Base-by-base conservation (phyloP, 2,797 vertebrate genomes). In the Streptopelia turtur region DNA sequence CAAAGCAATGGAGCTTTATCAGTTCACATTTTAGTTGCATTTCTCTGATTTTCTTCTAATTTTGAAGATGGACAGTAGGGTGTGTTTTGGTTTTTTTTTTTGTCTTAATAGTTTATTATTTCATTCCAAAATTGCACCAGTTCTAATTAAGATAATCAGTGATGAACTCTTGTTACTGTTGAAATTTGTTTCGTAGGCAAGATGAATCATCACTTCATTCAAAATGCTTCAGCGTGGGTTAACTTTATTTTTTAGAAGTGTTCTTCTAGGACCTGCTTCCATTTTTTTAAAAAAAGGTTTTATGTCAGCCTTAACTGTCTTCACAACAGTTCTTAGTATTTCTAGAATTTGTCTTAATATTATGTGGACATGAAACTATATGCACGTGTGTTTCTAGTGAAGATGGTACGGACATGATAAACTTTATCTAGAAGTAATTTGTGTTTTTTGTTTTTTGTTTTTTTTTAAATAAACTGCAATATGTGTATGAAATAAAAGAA, bases 371-470 rank as follows among this genome's bases (percentile, higher is more conserved):
- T 30, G 8, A 86, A 91, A 66, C 52, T 20, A 35, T 2, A 0
- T n/a, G 43, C 17, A 24, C 0, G 0, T 56, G 0, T 33, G 55
- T 76, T 74, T 64, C 16, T 43, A 39, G 41, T 59, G 53, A 35
- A 25, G 37, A 31, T 50, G 17, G 13, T 2, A 1, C 13, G 5
- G 45, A 39, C 13, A 1, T 61, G 24, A 30, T 72, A 20, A 25
- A 31, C 47, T 79, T 95, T 43, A 7, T 79, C 13, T 30, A 13
- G n/a, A 72, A 68, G 47, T 81, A 24, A 60, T 49, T 27, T 53
- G 4, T 52, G 4, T 52, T 2, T 30, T n/a, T 37, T n/a, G n/a
- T n/a, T n/a, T n/a, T n/a, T n/a, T n/a, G n/a, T 60, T 59, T 31
- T 45, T 66, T 77, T 33, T 11, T 16, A 10, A 45, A 45, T 45